Base-by-base conservation (phyloP, 2,888 invertebrate genomes). In the Netelia melanura region DNA sequence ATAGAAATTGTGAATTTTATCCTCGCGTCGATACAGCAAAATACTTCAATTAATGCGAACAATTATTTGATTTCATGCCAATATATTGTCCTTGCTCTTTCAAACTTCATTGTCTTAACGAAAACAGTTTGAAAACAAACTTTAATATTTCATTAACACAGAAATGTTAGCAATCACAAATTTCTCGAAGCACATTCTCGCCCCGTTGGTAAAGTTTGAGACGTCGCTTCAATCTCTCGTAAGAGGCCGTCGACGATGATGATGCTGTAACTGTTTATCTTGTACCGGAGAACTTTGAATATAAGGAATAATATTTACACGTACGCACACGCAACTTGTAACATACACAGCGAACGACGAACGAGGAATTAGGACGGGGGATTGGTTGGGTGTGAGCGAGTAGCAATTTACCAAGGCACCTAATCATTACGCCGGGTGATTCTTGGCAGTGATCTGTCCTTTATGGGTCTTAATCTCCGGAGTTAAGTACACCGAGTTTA, bases 381-480 rank as follows among this genome's bases (percentile, higher is more conserved):
- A 74, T 70, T 58, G 23, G 54, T 43, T 17, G 54, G 79, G 68
- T 75, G 25, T 58, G 58, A 54, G 58, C 58, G 65, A 83, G 75
- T 75, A 58, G 74, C 79, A 70, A 70, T 83, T 83, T 75, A 79
- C 75, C 70, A 52, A 70, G 64, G 62, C 70, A 75, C 79, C 83
- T 79, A 83, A 75, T 83, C 79, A 83, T 83, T 64, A 79, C 48
- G 74, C 83, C 64, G n/a, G 74, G 79, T 71, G 75, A 83, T 83
- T 75, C 79, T 21, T 79, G 64, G 43, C 74, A 75, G 62, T 64
- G 75, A 79, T 83, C 68, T 70, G 62, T 79, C 79, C 75, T 83
- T 83, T 79, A 83, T 74, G 74, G 64, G 62, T 79, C 83, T 83
- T 83, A 79, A 83, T 83, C 83, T 79, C 56, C 8, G 56, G 64